Evolutionary conservation across 1,140 invertebrate genomes (phyloP).

Genomic region (Battus philenor): DNA sequence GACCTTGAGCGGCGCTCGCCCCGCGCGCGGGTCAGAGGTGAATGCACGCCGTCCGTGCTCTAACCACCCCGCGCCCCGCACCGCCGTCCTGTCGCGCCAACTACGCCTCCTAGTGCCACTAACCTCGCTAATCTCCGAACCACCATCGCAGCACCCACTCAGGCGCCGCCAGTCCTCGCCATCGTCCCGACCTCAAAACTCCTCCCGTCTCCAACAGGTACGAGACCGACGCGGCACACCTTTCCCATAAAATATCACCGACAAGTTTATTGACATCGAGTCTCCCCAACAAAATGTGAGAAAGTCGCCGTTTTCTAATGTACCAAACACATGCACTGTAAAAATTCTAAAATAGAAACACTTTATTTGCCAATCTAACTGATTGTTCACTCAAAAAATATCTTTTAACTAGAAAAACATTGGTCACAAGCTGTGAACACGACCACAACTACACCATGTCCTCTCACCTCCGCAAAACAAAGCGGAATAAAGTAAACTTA

Average conservation of each 20-base stretch:
- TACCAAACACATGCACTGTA: constrained; percentile 42
- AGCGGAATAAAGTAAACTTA: constrained; percentile 58
- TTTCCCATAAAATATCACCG: constrained; percentile 73
- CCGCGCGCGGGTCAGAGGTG: constrained; percentile 73
- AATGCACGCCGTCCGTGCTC: constrained; percentile 50
- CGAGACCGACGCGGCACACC: constrained; percentile 66
- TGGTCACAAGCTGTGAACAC: constrained; percentile 51
- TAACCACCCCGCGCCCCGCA: constrained; percentile 35
- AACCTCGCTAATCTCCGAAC: constrained; percentile 43
- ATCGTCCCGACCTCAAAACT: constrained; percentile 45
- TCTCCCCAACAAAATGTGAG: constrained; percentile 63
- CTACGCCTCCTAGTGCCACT: constrained; percentile 43
- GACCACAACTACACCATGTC: constrained; percentile 39
- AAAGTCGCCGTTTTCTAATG: constrained; percentile 42
- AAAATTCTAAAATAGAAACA: constrained; percentile 43
- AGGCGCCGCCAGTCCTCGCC: constrained; percentile 35
- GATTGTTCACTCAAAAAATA: constrained; percentile 58
- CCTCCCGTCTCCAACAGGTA: constrained; percentile 64
- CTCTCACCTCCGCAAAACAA: constrained; percentile 73
- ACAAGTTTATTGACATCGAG: constrained; percentile 74
- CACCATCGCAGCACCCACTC: constrained; percentile 40
- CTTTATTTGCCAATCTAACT: constrained; percentile 38
- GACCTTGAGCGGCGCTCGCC: constrained; percentile 69
- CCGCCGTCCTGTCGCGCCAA: constrained; percentile 28
- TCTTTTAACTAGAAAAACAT: constrained; percentile 57